Evolutionary conservation across 1,140 invertebrate genomes (phyloP).

Genomic region (Rhyacophila brunnea): DNA sequence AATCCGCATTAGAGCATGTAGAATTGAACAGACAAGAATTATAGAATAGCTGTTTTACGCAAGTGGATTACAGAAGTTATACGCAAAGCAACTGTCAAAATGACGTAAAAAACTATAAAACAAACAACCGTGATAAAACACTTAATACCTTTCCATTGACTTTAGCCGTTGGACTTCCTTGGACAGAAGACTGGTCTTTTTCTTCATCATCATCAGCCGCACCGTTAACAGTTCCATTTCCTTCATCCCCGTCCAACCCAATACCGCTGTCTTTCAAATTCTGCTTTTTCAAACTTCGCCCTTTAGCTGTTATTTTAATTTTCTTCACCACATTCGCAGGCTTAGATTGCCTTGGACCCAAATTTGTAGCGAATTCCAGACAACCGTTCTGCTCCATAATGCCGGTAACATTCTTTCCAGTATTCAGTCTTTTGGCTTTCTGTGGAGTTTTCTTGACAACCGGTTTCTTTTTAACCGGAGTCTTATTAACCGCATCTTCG

Average conservation of each 20-base stretch:
- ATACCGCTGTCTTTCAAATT: conserved; percentile 46
- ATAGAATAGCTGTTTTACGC: not conserved
- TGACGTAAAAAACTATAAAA: too few relatives aligned
- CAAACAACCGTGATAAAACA: too few relatives aligned
- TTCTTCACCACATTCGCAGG: conserved; percentile 16
- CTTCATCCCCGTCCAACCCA: conserved; percentile 43
- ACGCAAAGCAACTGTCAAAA: too few relatives aligned
- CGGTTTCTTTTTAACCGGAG: conserved; percentile 4
- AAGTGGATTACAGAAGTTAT: too few relatives aligned
- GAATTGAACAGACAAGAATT: too few relatives aligned
- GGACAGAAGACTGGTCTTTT: too few relatives aligned
- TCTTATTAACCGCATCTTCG: not conserved
- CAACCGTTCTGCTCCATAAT: conserved; percentile 12
- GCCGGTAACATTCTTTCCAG: conserved; percentile 16
- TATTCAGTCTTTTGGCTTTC: conserved; percentile 6
- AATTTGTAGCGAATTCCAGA: conserved; percentile 10
- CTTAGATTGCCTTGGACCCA: not conserved
- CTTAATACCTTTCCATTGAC: too few relatives aligned
- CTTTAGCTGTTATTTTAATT: conserved; percentile 37
- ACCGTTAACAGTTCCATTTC: conserved; percentile 27
- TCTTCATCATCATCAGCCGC: conserved; percentile 28
- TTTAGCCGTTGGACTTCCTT: too few relatives aligned
- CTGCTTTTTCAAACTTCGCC: conserved; percentile 38
- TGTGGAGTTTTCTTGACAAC: conserved; percentile 6
- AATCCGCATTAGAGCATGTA: too few relatives aligned